Percentiles rank a stretch among this genome's conserved stretches.
These are phyloP conservation scores for Aythya baeri DNA, from an alignment of 2,113 vertebrate genomes.

Conservation along the genomic window DNA sequence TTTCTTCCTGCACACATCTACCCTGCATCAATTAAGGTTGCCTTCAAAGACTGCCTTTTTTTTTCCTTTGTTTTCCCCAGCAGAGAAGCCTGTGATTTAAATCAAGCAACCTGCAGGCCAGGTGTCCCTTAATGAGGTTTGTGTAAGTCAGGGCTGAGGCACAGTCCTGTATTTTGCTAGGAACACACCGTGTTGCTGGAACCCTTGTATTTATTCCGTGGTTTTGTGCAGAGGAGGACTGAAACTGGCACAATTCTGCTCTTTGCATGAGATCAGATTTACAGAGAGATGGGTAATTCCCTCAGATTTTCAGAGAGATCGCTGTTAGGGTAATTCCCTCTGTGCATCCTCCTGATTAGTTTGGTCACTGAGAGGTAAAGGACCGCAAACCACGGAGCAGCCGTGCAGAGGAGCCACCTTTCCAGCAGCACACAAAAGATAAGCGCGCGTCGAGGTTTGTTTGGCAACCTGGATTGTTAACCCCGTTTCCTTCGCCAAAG, in stretches of 20 bases:
- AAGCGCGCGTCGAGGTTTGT: not conserved
- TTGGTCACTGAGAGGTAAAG: not conserved
- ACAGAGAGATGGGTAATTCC: not conserved
- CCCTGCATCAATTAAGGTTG: not conserved
- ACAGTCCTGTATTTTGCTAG: not conserved
- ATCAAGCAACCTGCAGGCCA: not conserved
- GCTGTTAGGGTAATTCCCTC: not conserved
- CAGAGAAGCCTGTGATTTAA: not conserved
- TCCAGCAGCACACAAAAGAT: not conserved
- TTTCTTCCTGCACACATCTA: not conserved
- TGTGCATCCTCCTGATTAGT: not conserved
- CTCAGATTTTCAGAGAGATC: not conserved
- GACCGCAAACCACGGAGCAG: not conserved
- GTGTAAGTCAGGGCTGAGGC: not conserved
- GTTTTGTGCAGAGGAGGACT: not conserved
- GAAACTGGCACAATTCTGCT: not conserved
- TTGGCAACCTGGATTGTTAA: constrained; percentile 56
- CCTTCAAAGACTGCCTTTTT: not conserved
- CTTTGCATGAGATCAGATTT: not conserved
- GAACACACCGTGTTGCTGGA: not conserved
- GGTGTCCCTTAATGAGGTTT: not conserved
- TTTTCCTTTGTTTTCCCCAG: not conserved
- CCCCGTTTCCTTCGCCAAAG: constrained; percentile 35
- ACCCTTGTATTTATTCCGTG: not conserved
- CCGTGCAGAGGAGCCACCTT: not conserved